Evolutionary conservation across 2,113 vertebrate species (phyloP).

Genomic region (Thunnus thynnus): DNA sequence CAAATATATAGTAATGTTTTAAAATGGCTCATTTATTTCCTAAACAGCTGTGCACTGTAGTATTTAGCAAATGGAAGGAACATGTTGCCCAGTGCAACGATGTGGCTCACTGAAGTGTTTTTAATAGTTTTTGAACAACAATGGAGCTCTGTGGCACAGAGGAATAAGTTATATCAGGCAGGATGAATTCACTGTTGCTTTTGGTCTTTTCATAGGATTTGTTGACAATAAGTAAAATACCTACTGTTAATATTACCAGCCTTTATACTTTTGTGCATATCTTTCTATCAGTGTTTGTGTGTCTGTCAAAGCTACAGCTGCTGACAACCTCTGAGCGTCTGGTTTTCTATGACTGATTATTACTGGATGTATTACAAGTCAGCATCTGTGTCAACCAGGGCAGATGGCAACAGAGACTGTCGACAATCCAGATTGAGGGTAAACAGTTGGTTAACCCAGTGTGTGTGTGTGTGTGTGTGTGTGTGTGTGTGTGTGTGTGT

Average conservation of each 20-base stretch:
- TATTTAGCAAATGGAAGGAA: background rate
- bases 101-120: background rate
- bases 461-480: background rate
- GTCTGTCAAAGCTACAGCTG: conserved; percentile 8
- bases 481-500: conserved; percentile 19
- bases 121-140: background rate
- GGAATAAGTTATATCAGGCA: background rate
- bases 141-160: background rate
- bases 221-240: background rate
- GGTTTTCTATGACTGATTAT: conserved; percentile 30
- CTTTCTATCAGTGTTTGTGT: background rate
- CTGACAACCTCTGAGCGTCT: background rate
- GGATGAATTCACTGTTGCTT: background rate
- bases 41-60: too few relatives aligned
- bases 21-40: too few relatives aligned
- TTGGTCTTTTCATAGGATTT: background rate
- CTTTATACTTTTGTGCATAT: background rate
- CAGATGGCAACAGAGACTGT: conserved; percentile 11
- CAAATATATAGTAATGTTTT: too few relatives aligned
- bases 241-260: background rate
- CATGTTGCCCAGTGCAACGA: background rate
- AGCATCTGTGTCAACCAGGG: conserved; percentile 31
- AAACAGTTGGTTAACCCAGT: conserved; percentile 35
- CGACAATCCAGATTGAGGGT: conserved; percentile 19
- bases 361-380: conserved; percentile 38